Percentiles rank a stretch among this genome's conserved stretches.
These are phyloP conservation scores for Aplodontia rufa DNA, from an alignment of 2,113 vertebrate species.

Conservation along the genomic window DNA sequence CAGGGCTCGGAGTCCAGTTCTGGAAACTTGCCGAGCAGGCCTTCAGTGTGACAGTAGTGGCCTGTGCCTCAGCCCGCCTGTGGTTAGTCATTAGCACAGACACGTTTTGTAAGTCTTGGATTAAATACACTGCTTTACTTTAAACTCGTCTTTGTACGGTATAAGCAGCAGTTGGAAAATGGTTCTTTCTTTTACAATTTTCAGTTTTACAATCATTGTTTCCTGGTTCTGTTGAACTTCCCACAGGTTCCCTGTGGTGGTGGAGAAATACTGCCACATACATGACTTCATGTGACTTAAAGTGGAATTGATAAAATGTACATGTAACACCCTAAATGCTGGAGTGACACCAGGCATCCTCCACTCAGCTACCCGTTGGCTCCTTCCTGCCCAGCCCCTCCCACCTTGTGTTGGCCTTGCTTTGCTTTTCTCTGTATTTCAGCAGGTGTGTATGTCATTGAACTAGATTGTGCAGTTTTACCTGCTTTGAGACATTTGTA, in stretches of 20 bases:
- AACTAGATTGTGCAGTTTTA: accelerated
- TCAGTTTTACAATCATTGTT: not conserved
- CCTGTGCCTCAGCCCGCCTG: constrained; percentile 19
- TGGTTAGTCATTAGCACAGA: not conserved
- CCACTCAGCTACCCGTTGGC: not conserved
- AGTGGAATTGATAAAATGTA: not conserved
- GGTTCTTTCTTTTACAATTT: not conserved
- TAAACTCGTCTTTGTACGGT: accelerated
- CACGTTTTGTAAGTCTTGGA: not conserved
- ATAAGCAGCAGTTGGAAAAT: not conserved
- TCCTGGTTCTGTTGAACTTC: not conserved
- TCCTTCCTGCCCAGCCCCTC: accelerated
- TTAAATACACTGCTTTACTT: constrained; percentile 13
- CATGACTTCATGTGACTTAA: not conserved
- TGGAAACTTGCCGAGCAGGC: not conserved
- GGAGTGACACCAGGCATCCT: accelerated
- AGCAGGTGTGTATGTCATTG: accelerated
- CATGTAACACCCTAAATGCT: accelerated
- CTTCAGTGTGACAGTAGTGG: constrained; percentile 22
- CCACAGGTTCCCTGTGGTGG: not conserved
- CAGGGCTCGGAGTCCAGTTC: not conserved
- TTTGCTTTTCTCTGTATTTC: not conserved
- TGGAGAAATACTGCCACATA: not conserved
- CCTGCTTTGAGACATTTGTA: accelerated
- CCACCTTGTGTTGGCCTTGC: accelerated